Base-by-base conservation (phyloP, 2,888 invertebrate genomes). In the Gryllus longicercus region DNA sequence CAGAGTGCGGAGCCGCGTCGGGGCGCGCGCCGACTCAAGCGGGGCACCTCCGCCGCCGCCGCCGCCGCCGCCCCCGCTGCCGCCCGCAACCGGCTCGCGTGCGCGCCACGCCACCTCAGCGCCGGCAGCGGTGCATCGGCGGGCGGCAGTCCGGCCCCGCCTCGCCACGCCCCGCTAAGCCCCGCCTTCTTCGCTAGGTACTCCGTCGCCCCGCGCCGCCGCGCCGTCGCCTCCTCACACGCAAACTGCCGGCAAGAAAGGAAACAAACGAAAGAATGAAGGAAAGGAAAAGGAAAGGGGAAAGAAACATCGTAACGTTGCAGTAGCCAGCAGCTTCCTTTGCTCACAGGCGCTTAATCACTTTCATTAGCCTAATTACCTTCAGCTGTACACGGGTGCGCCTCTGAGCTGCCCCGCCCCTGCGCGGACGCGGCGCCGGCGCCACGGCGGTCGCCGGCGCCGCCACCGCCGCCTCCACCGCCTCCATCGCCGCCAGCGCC, bases 361-460 rank as follows among this genome's bases (percentile, higher is more conserved):
- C 76, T 80, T 80, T 80, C 80, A 80, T 80, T 80, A 80, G 25
- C 79, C 80, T 80, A 80, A 80, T 80, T 80, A 76, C 80, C 78
- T 76, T 38, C 51, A 49, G 51, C 80, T 50, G 21, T 50, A 25
- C 50, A 23, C 23, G 74, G 16, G 74, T 50, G 10, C 50, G 74
- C 12, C 16, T 18, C 63, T 11, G 63, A 14, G 16, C 63, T n/a
- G 63, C 63, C 63, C 63, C 63, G n/a, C 63, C 16, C 63, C 16
- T 14, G n/a, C 63, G 63, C 63, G 63, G 63, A 14, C n/a, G 63
- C n/a, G 14, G 63, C 63, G 14, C 16, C n/a, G 16, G 63, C 63
- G 63, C n/a, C 63, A n/a, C 63, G 16, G 63, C n/a, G 16, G 63
- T n/a, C 63, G 63, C 63, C 51, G 51, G 18, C 51, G 12, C 18